Evolutionary conservation across 2,888 invertebrate species (phyloP), one percentile per base, ranked within the genome.

Genomic region (Polyploca ridens): DNA sequence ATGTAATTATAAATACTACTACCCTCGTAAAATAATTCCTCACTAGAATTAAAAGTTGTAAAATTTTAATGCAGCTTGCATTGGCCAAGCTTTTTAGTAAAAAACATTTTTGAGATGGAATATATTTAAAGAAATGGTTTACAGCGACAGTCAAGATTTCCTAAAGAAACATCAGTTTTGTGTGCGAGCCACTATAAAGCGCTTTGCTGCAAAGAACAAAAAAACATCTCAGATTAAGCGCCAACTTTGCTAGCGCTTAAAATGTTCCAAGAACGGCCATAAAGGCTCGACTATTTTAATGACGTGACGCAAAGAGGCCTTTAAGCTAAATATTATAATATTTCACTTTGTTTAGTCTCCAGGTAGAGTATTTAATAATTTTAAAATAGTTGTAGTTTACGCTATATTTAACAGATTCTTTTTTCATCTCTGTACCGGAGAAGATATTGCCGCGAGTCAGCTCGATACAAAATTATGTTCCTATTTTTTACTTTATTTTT

Each of bases 231-330:
- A 54, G 54, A n/a, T 54, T 54, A 74, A 76, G 71, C 72, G 66
- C 72, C 74, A 84, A 83, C 84, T 81, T 79, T 63, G 72, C 73
- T 71, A n/a, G 64, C 77, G 74, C 77, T 75, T 79, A 79, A 85
- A 85, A 87, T 86, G 79, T 86, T 85, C 73, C 66, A 63, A 27
- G 68, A 65, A 74, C 74, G 69, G 68, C 72, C 78, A 78, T 84
- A 83, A 86, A 84, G 80, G 78, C 79, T 72, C 72, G 73, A 81
- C 82, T 83, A 81, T 79, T 80, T 86, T 85, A 81, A 85, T 81
- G 82, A 81, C 73, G 81, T 77, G 77, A 77, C 73, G 81, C 77
- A 75, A 77, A 81, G 78, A 79, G 74, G 78, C 78, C 71, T 81
- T 77, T 71, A 79, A 71, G 75, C 70, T 71, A 67, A 81, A 82